Evolutionary conservation across 2,797 vertebrate genomes (phyloP), one percentile per base, ranked within the genome.

Genomic region (Chelonia mydas): DNA sequence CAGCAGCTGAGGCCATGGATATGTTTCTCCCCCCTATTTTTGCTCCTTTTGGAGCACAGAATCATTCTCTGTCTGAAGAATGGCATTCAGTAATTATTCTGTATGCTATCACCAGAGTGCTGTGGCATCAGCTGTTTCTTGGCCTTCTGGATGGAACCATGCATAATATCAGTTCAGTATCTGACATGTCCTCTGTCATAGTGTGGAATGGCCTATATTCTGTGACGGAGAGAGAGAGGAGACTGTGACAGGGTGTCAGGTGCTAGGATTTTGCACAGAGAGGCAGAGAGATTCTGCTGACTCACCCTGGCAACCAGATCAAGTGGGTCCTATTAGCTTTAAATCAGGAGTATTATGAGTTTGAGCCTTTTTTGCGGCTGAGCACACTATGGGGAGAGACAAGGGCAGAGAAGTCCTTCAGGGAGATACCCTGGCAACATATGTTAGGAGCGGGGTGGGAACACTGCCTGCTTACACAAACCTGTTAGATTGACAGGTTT

Each of bases 401-500:
- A 49, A 21, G 47, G 85, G 5, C 51, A 77, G 11, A 74, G 68
- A 74, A 72, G 21, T 45, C n/a, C 21, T 74, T 25, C 41, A 25
- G 68, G 68, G 23, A 25, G 37, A 74, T 6, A 74, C 21, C 23
- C 21, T 74, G n/a, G 21, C 5, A 11, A 45, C 41, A 45, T 74
- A 41, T 41, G 41, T 45, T 74, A 74, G 37, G 37, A 74, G 37
- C 72, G 45, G 72, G 37, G 11, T 74, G 33, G 68, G n/a, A 72
- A 72, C 21, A 23, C 19, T 53, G 15, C 47, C 49, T 25, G n/a
- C 23, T 28, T 11, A 0, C 25, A 28, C 19, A 33, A 72, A 33
- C 2, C 0, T 28, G 1, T n/a, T 82, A 10, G 27, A 57, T 1
- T 41, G 41, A 41, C 41, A 41, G 41, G 41, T 41, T 41, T 41